Percentiles rank a stretch among this genome's conserved stretches.
phyloP scores from a whole-genome alignment of 2,888 invertebrate species.

The Hypomecis punctinalis region DNA sequence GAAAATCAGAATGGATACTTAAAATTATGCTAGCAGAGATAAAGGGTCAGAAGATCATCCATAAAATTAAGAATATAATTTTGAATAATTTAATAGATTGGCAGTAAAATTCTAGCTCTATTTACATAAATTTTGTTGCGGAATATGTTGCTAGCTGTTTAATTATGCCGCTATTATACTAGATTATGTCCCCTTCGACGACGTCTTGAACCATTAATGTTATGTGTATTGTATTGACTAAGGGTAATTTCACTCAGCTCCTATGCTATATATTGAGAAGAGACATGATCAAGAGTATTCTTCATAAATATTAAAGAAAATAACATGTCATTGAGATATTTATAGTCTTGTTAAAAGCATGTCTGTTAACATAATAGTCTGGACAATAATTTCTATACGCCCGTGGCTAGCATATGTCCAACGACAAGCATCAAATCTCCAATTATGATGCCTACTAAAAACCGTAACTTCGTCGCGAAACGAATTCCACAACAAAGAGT shows the following conservation, averaged over 20 bases:
- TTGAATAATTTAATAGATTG: slow-evolving; percentile 8
- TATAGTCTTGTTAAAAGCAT: no score
- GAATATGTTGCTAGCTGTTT: background rate
- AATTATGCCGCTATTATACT: background rate
- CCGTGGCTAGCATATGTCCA: background rate
- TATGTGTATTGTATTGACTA: no score
- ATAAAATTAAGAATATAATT: slow-evolving; percentile 15
- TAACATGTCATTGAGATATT: no score
- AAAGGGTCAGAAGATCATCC: slow-evolving; percentile 23
- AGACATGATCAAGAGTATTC: no score
- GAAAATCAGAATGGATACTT: slow-evolving; percentile 28
- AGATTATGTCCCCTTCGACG: no score
- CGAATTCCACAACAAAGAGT: slow-evolving; percentile 73
- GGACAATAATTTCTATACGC: background rate
- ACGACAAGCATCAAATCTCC: slow-evolving; percentile 30
- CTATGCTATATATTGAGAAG: no score
- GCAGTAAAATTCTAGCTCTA: slow-evolving; percentile 15
- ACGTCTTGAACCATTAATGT: no score
- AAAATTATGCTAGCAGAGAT: slow-evolving; percentile 39
- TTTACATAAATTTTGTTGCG: slow-evolving; percentile 9
- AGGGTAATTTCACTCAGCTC: no score
- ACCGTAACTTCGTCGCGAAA: slow-evolving; percentile 51
- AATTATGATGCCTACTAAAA: slow-evolving; percentile 42
- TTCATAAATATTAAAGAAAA: no score
- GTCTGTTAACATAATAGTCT: background rate